Evolutionary conservation across 2,113 vertebrate species (phyloP).

Genomic region (Sclerurus mexicanus): DNA sequence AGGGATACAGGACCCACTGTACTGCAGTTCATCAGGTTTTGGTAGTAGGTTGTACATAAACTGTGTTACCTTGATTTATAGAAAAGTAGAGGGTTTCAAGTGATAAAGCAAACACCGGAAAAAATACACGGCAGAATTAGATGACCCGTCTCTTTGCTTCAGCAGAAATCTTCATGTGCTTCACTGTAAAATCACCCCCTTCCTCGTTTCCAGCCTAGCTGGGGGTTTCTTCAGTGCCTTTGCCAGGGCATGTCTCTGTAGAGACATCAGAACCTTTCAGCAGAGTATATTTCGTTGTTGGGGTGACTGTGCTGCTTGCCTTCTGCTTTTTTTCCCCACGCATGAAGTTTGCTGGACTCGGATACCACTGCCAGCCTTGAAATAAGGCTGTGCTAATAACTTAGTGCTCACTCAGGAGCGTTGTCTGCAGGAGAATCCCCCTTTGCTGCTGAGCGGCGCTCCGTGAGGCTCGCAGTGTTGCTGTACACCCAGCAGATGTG

Average conservation of each 20-base stretch:
- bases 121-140: neutral
- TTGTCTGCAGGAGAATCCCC: neutral
- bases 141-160: slow-evolving; percentile 71
- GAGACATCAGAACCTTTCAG: slow-evolving; percentile 22
- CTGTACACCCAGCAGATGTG: neutral
- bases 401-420: neutral
- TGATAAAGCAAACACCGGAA: neutral
- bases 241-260: slow-evolving; percentile 38
- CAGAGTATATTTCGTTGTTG: neutral
- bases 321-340: neutral
- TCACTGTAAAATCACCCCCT: slow-evolving; percentile 57
- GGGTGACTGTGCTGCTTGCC: neutral
- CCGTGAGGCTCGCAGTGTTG: neutral
- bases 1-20: neutral
- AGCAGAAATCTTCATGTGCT: slow-evolving; percentile 71
- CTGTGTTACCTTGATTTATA: neutral
- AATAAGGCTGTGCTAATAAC: neutral
- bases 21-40: neutral
- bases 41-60: neutral
- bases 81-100: neutral
- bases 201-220: slow-evolving; percentile 71
- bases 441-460: neutral
- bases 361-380: neutral
- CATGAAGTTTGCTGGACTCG: neutral
- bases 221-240: slow-evolving; percentile 77